Conservation (phyloP, 30 jellyfish, hydroid and myxozoan genomes). For the Chironex yamaguchii region DNA sequence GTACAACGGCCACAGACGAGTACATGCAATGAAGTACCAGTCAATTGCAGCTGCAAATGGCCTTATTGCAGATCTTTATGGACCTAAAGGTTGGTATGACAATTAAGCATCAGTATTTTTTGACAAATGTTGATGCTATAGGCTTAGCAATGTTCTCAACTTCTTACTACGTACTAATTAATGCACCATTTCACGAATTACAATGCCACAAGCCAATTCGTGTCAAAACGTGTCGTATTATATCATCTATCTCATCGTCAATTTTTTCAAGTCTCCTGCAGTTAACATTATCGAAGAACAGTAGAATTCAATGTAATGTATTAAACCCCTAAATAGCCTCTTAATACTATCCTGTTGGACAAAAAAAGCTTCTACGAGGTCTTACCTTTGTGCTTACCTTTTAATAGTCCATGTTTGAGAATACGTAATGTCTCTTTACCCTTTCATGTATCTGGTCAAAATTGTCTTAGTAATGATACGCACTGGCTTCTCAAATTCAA, state of each 20-base stretch:
- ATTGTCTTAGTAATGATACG: not conserved
- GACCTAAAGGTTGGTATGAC: conserved; percentile 65
- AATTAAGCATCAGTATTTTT: not conserved
- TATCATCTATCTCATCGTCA: not conserved
- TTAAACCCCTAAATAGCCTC: too few relatives aligned
- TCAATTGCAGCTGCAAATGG: conserved; percentile 85
- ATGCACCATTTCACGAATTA: too few relatives aligned
- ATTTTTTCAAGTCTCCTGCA: too few relatives aligned
- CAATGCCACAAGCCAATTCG: not conserved
- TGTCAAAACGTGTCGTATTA: not conserved
- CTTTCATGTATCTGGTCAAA: not conserved
- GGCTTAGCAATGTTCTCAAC: too few relatives aligned
- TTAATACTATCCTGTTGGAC: too few relatives aligned
- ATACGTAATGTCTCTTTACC: not conserved
- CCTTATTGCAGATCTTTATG: conserved; percentile 60
- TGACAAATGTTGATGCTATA: not conserved
- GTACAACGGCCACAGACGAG: conserved; percentile 87
- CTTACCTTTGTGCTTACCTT: too few relatives aligned
- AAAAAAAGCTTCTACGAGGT: too few relatives aligned
- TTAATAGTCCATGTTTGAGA: not conserved
- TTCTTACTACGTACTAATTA: too few relatives aligned
- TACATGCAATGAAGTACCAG: conserved; percentile 76
- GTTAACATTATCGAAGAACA: too few relatives aligned
- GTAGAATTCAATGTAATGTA: too few relatives aligned
- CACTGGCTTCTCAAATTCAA: not conserved